These are phyloP conservation scores for Anticlea derivata DNA, from an alignment of 2,888 invertebrate genomes.

Conservation along the genomic window DNA sequence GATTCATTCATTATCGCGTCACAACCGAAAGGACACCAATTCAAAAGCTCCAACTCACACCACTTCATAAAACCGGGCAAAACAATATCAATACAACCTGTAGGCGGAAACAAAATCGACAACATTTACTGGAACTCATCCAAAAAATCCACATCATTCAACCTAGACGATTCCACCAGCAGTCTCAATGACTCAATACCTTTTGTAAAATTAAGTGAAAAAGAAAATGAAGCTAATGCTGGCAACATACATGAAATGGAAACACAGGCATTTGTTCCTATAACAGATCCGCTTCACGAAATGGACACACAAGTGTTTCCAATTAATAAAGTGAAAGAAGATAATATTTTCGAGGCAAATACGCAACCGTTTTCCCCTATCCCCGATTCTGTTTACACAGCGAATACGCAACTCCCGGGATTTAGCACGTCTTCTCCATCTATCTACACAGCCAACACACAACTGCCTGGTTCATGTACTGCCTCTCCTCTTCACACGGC, in stretches of 20 bases:
- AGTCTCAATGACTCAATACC: constrained; percentile 47
- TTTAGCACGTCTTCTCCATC: constrained; percentile 8
- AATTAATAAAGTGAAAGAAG: constrained; percentile 15
- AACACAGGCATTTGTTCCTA: constrained; percentile 48
- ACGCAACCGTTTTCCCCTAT: constrained; percentile 40
- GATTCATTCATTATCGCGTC: constrained; percentile 66
- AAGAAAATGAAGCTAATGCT: constrained; percentile 25
- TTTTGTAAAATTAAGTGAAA: constrained; percentile 36
- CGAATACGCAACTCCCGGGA: constrained; percentile 23
- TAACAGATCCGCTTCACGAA: constrained; percentile 40
- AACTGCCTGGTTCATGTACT: too few relatives aligned
- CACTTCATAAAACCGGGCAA: constrained; percentile 60
- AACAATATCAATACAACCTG: constrained; percentile 55
- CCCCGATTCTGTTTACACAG: constrained; percentile 20
- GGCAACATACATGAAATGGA: constrained; percentile 53
- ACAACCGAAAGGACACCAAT: constrained; percentile 47
- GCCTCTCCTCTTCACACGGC: too few relatives aligned
- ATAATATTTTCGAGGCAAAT: constrained; percentile 43
- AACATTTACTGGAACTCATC: constrained; percentile 64
- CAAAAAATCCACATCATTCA: constrained; percentile 60
- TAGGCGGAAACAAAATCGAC: constrained; percentile 59
- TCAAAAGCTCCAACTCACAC: constrained; percentile 49
- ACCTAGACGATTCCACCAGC: constrained; percentile 49
- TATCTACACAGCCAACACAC: too few relatives aligned
- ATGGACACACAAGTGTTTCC: constrained; percentile 57